phyloP scores from a whole-genome alignment of 2,888 invertebrate species.

The Sepiola atlantica region DNA sequence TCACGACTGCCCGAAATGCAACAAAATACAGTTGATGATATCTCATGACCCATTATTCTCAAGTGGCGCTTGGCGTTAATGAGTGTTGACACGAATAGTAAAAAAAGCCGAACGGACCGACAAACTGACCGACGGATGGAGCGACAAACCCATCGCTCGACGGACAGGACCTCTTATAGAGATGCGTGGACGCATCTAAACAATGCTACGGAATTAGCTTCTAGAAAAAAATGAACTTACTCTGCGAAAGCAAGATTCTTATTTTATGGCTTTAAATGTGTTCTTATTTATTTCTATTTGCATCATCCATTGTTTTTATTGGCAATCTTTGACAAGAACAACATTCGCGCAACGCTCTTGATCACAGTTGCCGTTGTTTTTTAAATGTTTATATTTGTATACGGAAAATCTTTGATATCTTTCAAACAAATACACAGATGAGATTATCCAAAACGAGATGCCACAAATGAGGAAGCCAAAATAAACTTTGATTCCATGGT shows the following conservation, averaged over 20 bases:
- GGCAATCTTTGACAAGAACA: not conserved
- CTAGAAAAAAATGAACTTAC: not conserved
- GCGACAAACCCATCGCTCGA: no score
- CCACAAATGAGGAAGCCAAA: not conserved
- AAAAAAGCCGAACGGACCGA: no score
- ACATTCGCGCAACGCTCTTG: not conserved
- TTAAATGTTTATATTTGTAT: not conserved
- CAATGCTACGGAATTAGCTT: not conserved
- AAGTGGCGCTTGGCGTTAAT: no score
- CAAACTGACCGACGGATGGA: no score
- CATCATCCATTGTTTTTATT: not conserved
- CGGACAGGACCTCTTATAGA: no score
- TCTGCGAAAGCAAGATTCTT: not conserved
- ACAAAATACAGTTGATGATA: no score
- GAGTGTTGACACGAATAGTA: no score
- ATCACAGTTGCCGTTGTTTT: not conserved
- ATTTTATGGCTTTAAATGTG: not conserved
- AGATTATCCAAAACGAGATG: not conserved
- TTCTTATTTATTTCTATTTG: not conserved
- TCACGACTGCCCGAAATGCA: no score
- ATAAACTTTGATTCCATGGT: not conserved
- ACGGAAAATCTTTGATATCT: not conserved
- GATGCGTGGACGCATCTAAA: no score
- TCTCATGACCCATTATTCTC: no score
- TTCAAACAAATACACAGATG: not conserved